Conservation (phyloP, 2,113 vertebrate genomes). For the Gambusia holbrooki region DNA sequence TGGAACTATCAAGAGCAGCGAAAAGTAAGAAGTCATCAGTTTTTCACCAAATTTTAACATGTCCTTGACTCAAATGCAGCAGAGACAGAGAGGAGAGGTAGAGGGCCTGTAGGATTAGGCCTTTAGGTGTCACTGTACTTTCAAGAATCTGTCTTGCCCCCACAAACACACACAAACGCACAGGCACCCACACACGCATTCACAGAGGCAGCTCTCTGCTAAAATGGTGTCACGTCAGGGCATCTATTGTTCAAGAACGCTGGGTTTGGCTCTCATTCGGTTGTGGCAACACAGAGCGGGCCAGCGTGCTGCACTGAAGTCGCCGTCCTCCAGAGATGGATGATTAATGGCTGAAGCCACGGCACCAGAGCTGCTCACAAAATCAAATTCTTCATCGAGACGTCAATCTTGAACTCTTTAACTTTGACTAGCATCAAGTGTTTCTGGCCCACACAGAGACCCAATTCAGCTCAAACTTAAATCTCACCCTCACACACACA, state of each 20-base stretch:
- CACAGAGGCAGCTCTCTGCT: slow-evolving; percentile 43
- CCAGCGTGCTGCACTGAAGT: slow-evolving; percentile 53
- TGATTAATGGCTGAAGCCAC: slow-evolving; percentile 74
- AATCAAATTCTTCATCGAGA: slow-evolving; percentile 64
- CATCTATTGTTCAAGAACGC: slow-evolving; percentile 72
- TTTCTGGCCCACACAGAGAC: slow-evolving; percentile 13
- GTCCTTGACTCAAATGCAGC: slow-evolving; percentile 88
- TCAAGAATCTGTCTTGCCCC: slow-evolving; percentile 84
- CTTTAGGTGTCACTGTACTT: slow-evolving; percentile 99
- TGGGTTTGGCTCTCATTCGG: slow-evolving; percentile 56
- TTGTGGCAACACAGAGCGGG: slow-evolving; percentile 53
- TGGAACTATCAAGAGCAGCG: slow-evolving; percentile 92
- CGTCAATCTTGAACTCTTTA: slow-evolving; percentile 42
- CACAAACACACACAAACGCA: slow-evolving; percentile 47
- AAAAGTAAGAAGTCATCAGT: slow-evolving; percentile 96
- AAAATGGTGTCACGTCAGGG: slow-evolving; percentile 76
- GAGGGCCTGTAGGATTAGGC: slow-evolving; percentile 85
- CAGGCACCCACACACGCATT: slow-evolving; percentile 31
- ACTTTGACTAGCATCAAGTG: slow-evolving; percentile 54
- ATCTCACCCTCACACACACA: background rate
- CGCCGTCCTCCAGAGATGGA: slow-evolving; percentile 56
- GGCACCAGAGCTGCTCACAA: slow-evolving; percentile 68
- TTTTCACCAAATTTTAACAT: slow-evolving; percentile 85
- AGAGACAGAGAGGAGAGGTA: slow-evolving; percentile 11
- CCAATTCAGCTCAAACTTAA: slow-evolving; percentile 28